Conservation (phyloP, 1,140 invertebrate genomes). For the Stenopsyche tienmushanensis region DNA sequence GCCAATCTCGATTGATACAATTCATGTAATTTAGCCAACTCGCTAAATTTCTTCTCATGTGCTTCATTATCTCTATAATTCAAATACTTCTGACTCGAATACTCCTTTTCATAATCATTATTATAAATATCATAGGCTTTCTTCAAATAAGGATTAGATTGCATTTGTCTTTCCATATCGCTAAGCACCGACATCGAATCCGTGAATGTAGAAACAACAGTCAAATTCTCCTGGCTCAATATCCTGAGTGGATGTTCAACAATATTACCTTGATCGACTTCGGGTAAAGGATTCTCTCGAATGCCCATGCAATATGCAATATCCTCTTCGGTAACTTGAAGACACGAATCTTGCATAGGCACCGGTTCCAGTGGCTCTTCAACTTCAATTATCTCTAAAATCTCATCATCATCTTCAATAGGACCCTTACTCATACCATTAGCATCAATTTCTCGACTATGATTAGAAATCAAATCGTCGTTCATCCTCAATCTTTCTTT, state of each 20-base stretch:
- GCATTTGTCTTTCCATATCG: conserved; percentile 65
- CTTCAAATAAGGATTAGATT: conserved; percentile 52
- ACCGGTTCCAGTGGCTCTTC: conserved; percentile 77
- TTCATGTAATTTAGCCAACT: conserved; percentile 63
- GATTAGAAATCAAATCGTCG: conserved; percentile 54
- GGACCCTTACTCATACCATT: conserved; percentile 54
- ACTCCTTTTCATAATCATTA: conserved; percentile 46
- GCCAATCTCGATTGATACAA: conserved; percentile 62
- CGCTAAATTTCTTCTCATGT: conserved; percentile 59
- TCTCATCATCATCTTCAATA: conserved; percentile 64
- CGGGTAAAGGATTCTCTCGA: conserved; percentile 68
- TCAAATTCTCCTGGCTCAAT: conserved; percentile 86
- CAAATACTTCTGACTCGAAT: conserved; percentile 28
- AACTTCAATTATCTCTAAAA: conserved; percentile 80
- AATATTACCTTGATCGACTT: conserved; percentile 64
- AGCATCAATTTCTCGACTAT: conserved; percentile 52
- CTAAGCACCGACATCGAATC: conserved; percentile 77
- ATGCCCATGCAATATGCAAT: conserved; percentile 83
- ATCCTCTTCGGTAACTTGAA: conserved; percentile 90
- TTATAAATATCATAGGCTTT: conserved; percentile 53
- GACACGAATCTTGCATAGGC: conserved; percentile 77
- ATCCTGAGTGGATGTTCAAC: conserved; percentile 83
- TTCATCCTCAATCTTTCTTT: conserved; percentile 63
- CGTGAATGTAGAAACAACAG: conserved; percentile 83
- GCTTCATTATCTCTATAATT: conserved; percentile 42